Base-by-base conservation (phyloP, 2,888 invertebrate species). In the Cantharis flavilabris region DNA sequence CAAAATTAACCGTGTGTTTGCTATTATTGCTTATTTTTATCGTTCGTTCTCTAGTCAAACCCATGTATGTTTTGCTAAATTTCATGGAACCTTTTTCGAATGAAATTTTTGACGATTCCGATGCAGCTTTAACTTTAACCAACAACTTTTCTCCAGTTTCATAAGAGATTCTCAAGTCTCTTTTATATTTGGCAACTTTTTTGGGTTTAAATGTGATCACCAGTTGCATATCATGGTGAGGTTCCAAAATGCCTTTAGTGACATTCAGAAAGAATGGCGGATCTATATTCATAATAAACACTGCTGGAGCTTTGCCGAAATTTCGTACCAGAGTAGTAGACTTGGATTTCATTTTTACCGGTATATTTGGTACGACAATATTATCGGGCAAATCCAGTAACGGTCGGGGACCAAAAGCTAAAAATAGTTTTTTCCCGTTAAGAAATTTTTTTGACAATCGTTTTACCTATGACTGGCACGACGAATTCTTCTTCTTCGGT, bases 371-470 rank as follows among this genome's bases (percentile, higher is more conserved):
- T 78, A 92, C 84, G 62, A 86, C 85, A 23, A 93, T 88, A 14
- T 86, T 83, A 86, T 93, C 93, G 0, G 92, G 92, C 79, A 93
- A 90, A 83, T 92, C 90, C 5, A 93, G 85, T 13, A 92, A 83
- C 1, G 92, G 90, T 79, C 92, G 85, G 1, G 91, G 89, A 23
- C 91, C 9, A 62, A 79, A 16, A 3, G 76, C 77, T 76, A 28
- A 62, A 73, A 72, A 74, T 9, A 63, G 16, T 63, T 69, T 33
- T 13, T 33, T 33, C 4, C 1, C 2, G 5, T 33, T 33, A 33
- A 33, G 5, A 13, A 5, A 4, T 33, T 13, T 5, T 33, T 33
- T 2, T 23, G 20, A 2, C 20, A 13, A 16, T 28, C 2, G 14
- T 26, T 62, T 28, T 86, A 92, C 93, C 93, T 82, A 92, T 89